phyloP scores from a whole-genome alignment of 2,888 invertebrate genomes.

The Ryuthela nishihirai region DNA sequence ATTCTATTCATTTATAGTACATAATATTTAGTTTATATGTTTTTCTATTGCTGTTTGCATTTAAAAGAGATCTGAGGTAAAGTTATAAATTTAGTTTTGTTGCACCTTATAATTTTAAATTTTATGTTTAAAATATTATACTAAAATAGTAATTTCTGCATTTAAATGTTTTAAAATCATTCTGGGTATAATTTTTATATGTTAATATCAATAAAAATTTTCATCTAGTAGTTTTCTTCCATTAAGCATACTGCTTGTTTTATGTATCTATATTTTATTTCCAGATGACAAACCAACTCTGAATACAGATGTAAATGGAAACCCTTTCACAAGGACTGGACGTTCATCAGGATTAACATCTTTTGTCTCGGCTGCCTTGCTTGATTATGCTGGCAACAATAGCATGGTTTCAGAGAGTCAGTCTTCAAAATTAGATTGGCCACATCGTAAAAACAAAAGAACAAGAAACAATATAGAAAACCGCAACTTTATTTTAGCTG shows the following conservation, averaged over 20 bases:
- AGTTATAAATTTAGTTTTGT: no score
- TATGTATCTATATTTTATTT: not conserved
- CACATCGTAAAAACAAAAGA: slow-evolving; percentile 27
- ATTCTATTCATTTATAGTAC: no score
- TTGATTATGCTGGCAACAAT: slow-evolving; percentile 8
- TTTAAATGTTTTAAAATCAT: no score
- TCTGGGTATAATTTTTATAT: no score
- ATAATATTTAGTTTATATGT: no score
- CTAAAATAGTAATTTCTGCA: no score
- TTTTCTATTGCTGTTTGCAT: no score
- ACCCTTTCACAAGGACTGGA: slow-evolving; percentile 19
- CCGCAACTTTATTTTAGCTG: slow-evolving; percentile 47
- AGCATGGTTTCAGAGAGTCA: slow-evolving; percentile 14
- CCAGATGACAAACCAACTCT: slow-evolving; percentile 17
- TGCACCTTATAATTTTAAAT: no score
- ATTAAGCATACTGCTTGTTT: not conserved
- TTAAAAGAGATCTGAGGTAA: no score
- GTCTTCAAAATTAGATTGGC: not conserved
- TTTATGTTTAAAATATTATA: no score
- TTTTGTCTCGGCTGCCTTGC: slow-evolving; percentile 10
- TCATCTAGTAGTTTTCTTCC: not conserved
- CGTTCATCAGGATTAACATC: slow-evolving; percentile 11
- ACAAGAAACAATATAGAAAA: slow-evolving; percentile 35
- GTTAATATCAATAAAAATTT: no score
- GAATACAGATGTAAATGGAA: slow-evolving; percentile 21